These are phyloP conservation scores for Stenopsyche tienmushanensis DNA, from an alignment of 1,140 invertebrate species.

Conservation along the genomic window DNA sequence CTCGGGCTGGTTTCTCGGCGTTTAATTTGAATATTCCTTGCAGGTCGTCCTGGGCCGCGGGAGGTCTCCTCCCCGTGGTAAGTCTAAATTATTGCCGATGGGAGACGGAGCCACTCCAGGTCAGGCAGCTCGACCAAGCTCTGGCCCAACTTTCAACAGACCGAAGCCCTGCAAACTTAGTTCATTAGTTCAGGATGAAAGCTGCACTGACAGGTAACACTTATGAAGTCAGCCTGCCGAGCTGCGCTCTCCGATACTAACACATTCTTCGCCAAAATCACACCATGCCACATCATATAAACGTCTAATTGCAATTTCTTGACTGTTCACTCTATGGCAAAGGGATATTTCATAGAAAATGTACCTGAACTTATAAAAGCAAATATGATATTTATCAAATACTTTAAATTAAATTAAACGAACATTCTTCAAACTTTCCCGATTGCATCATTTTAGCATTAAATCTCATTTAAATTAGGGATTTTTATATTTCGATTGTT, in stretches of 20 bases:
- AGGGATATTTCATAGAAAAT: no score
- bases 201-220: constrained; percentile 31
- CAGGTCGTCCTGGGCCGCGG: background rate
- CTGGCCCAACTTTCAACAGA: constrained; percentile 6
- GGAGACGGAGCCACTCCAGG: constrained; percentile 6
- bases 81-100: constrained; percentile 24
- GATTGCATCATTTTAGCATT: no score
- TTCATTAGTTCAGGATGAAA: constrained; percentile 28
- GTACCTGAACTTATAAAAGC: no score
- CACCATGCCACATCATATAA: no score
- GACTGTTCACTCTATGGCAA: no score
- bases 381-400: no score
- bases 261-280: background rate
- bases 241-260: constrained; percentile 8
- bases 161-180: constrained; percentile 16
- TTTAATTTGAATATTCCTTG: constrained; percentile 24
- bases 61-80: background rate
- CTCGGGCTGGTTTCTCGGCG: background rate
- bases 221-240: constrained; percentile 16
- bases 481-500: no score
- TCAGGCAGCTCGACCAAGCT: background rate
- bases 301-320: no score
- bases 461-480: no score
- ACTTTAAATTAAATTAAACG: no score
- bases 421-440: no score